Evolutionary conservation across 2,888 invertebrate genomes (phyloP), one percentile per base, ranked within the genome.

Genomic region (Macrophya alboannulata): DNA sequence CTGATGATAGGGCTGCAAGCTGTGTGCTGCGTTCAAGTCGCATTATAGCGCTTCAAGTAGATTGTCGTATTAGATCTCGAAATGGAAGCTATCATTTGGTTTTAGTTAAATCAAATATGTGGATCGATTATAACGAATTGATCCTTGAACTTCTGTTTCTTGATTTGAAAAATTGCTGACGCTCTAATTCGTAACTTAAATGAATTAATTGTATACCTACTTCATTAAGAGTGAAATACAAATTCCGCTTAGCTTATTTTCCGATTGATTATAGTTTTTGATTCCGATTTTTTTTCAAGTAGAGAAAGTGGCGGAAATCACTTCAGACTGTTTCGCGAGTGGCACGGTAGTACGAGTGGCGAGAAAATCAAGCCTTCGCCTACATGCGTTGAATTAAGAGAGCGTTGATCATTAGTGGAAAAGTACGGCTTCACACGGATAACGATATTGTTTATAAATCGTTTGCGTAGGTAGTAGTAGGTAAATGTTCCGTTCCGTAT

Each of bases 321-420:
- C 31, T 31, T 31, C 31, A 31, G 31, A 31, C 31, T 62, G 21
- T 62, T 62, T n/a, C n/a, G n/a, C n/a, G n/a, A n/a, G n/a, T n/a
- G n/a, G 25, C 21, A 10, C 25, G 62, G 62, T 62, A 21, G 25
- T 8, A 62, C 21, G 4, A 25, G 25, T 62, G 4, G 62, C 62
- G 62, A 21, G 62, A 25, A 62, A 62, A 25, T 62, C 5, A 31
- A 62, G 62, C 25, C 25, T 25, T 9, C 62, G 25, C 12, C 12
- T 62, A 25, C 25, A 10, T 12, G 37, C 68, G 6, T 68, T 6
- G 37, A 68, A 25, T 37, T 68, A 17, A 37, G 17, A 74, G 72
- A 43, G n/a, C 31, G 45, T 21, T 21, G 45, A 45, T 74, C 72
- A 74, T 45, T 74, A 74, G 72, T 74, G 45, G 43, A 21, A 21